Percentiles rank a stretch among this genome's conserved stretches.
Evolutionary conservation across 1,140 invertebrate species (phyloP).

Genomic region (Drosophila orena): DNA sequence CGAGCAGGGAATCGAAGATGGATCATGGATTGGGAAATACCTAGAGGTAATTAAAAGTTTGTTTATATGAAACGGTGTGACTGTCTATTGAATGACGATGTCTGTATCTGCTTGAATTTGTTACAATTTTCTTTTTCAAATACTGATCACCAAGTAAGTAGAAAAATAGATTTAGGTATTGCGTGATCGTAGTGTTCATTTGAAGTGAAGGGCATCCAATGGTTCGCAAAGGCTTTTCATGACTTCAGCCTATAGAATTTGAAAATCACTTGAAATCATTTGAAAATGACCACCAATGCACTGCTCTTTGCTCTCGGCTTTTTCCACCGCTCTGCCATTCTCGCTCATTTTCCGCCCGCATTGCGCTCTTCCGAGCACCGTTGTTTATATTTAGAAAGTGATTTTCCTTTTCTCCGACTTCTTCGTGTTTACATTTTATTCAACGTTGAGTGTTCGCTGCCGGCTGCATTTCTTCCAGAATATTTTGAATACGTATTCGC

Average conservation of each 20-base stretch:
- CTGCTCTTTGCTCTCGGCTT: slow-evolving; percentile 14
- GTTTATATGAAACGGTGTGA: no score
- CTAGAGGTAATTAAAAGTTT: no score
- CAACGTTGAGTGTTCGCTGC: slow-evolving; percentile 65
- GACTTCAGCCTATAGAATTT: slow-evolving; percentile 39
- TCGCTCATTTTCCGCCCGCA: slow-evolving; percentile 6
- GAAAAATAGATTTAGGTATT: no score
- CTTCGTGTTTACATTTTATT: slow-evolving; percentile 72
- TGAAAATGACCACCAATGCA: slow-evolving; percentile 67
- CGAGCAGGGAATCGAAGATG: background rate
- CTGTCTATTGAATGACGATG: no score
- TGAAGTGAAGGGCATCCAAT: slow-evolving; percentile 8
- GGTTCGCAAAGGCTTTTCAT: background rate
- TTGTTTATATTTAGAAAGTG: slow-evolving; percentile 79
- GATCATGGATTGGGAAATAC: background rate
- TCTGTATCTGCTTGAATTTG: no score
- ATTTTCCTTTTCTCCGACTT: slow-evolving; percentile 72
- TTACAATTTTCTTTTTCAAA: no score
- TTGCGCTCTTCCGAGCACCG: slow-evolving; percentile 37
- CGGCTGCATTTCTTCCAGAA: slow-evolving; percentile 80
- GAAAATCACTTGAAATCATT: slow-evolving; percentile 60
- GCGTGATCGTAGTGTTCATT: no score
- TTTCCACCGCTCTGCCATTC: slow-evolving; percentile 7
- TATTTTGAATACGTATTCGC: slow-evolving; percentile 45
- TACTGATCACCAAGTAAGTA: no score